Evolutionary conservation across 2,888 invertebrate genomes (phyloP).

Genomic region (Nomada ruficornis): DNA sequence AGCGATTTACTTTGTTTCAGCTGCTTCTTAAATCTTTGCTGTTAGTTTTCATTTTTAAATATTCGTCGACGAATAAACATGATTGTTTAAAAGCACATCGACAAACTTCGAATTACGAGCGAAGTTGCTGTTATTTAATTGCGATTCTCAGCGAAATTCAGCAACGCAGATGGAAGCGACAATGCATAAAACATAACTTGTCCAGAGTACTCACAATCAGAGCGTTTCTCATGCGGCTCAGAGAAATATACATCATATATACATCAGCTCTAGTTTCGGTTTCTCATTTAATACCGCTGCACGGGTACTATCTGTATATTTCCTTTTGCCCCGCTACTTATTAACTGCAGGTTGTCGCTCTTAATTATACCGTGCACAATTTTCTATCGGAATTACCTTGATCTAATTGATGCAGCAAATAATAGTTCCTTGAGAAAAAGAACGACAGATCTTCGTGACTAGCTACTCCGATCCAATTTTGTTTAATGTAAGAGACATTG

Average conservation of each 20-base stretch:
- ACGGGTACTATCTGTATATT: not conserved
- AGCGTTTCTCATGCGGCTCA: not conserved
- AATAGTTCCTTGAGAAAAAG: not conserved
- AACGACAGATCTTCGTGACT: not conserved
- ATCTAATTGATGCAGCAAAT: conserved; percentile 1
- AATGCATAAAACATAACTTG: conserved; percentile 16
- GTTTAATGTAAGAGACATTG: not conserved
- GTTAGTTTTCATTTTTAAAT: not conserved
- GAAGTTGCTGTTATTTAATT: not conserved
- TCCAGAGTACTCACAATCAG: not conserved
- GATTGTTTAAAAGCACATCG: not conserved
- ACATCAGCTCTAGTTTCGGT: conserved; percentile 5
- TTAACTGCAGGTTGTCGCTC: conserved; percentile 34
- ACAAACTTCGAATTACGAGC: not conserved
- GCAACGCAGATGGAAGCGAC: not conserved
- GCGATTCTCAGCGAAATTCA: not conserved
- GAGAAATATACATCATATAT: conserved; percentile 10
- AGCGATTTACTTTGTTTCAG: no score
- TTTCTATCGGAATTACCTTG: conserved; percentile 17
- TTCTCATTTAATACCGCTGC: conserved; percentile 14
- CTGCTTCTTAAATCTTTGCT: no score
- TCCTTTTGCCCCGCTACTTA: conserved; percentile 21
- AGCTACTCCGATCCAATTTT: conserved; percentile 3
- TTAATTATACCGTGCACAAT: conserved; percentile 22
- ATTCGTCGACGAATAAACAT: not conserved